phyloP scores from a whole-genome alignment of 2,888 invertebrate species.

The Cybosia mesomella region DNA sequence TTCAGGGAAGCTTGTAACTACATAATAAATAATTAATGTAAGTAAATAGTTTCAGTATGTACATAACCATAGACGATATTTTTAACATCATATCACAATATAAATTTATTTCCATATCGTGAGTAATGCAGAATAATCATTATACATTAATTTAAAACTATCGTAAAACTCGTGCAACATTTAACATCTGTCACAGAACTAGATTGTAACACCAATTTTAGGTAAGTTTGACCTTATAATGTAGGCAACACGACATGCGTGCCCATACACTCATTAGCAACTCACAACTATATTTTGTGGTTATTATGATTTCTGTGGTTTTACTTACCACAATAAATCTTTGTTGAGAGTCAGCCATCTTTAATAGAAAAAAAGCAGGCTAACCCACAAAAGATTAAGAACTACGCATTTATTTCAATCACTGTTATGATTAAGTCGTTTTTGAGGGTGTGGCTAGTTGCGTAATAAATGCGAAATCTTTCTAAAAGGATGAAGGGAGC shows the following conservation, averaged over 20 bases:
- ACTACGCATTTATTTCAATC: neutral
- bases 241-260: neutral
- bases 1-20: no score
- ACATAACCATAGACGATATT: no score
- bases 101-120: neutral
- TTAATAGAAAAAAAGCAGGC: neutral
- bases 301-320: neutral
- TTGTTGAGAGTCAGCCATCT: neutral
- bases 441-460: no score
- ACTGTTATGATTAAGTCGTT: no score
- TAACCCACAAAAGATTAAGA: neutral
- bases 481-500: neutral
- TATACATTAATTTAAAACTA: no score
- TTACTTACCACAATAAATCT: neutral
- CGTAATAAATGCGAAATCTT: neutral
- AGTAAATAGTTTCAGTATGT: no score
- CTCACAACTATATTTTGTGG: neutral
- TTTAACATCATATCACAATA: no score
- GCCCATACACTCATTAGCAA: neutral
- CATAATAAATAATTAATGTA: no score
- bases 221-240: constrained; percentile 2
- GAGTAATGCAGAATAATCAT: no score
- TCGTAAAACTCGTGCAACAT: neutral
- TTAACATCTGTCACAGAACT: neutral
- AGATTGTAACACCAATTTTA: neutral